These are phyloP conservation scores for Diarsia rubi DNA, from an alignment of 2,888 invertebrate species.

Conservation along the genomic window DNA sequence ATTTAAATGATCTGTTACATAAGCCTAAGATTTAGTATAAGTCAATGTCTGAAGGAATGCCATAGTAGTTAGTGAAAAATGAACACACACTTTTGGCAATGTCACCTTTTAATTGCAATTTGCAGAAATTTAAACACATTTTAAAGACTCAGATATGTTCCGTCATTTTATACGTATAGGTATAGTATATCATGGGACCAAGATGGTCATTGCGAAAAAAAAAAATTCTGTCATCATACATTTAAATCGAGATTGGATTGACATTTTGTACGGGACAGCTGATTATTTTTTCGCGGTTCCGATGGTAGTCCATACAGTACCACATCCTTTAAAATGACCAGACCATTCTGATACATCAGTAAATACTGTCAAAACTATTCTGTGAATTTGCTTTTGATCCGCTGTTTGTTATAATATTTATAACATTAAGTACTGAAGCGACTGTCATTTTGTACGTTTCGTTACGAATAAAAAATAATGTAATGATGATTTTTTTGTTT, in stretches of 20 bases:
- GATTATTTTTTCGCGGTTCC: not conserved
- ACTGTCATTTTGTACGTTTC: conserved; percentile 41
- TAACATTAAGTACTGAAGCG: conserved; percentile 72
- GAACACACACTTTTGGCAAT: conserved; percentile 22
- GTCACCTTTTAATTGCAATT: conserved; percentile 1
- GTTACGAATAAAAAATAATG: conserved; percentile 55
- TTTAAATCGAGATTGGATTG: not conserved
- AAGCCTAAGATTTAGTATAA: conserved; percentile 60
- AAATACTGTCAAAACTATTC: conserved; percentile 18
- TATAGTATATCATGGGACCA: not conserved
- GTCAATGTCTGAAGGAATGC: conserved; percentile 54
- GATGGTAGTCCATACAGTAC: not conserved
- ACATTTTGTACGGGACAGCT: not conserved
- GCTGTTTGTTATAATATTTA: conserved; percentile 87
- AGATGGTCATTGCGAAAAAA: not conserved
- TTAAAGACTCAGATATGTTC: not conserved
- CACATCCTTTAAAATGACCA: not conserved
- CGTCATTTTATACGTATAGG: not conserved
- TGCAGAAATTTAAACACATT: conserved; percentile 12
- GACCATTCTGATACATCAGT: not conserved
- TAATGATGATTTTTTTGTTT: conserved; percentile 14
- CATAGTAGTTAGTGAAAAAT: conserved; percentile 61
- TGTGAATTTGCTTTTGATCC: conserved; percentile 39
- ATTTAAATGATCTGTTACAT: conserved; percentile 56
- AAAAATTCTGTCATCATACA: not conserved